A percentile compares a stretch with the other conserved stretches of the same genome.
Evolutionary conservation across 2,113 vertebrate species (phyloP).

Genomic region (Cavia aperea): DNA sequence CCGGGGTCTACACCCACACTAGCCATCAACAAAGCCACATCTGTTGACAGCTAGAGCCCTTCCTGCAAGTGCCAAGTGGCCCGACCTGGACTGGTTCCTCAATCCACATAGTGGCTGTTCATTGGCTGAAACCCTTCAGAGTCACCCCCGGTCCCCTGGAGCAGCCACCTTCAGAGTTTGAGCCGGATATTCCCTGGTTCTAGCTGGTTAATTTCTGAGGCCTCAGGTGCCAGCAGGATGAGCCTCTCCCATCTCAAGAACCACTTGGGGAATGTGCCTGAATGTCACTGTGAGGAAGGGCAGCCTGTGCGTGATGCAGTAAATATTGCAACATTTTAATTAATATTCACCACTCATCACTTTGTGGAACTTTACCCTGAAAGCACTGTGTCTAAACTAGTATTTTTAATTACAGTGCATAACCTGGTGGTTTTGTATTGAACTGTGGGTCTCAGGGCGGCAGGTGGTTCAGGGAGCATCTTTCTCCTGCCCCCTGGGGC

Average conservation of each 20-base stretch:
- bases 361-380: not conserved
- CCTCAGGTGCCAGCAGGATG: fast-evolving
- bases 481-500: not conserved
- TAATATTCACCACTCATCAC: not conserved
- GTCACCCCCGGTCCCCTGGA: fast-evolving
- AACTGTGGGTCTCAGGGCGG: not conserved
- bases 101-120: not conserved
- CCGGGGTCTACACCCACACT: too few relatives aligned
- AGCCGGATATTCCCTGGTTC: not conserved
- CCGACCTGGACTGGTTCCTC: not conserved
- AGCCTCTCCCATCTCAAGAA: not conserved
- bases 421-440: not conserved
- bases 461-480: not conserved
- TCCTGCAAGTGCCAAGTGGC: too few relatives aligned
- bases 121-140: fast-evolving
- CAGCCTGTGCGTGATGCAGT: not conserved
- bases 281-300: not conserved
- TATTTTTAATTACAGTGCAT: not conserved
- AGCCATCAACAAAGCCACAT: too few relatives aligned
- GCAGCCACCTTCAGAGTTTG: fast-evolving
- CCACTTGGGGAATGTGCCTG: not conserved
- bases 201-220: not conserved
- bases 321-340: not conserved
- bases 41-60: fast-evolving
- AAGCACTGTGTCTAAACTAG: not conserved